phyloP scores from a whole-genome alignment of 2,888 invertebrate species.

The Calliopum simillimum region DNA sequence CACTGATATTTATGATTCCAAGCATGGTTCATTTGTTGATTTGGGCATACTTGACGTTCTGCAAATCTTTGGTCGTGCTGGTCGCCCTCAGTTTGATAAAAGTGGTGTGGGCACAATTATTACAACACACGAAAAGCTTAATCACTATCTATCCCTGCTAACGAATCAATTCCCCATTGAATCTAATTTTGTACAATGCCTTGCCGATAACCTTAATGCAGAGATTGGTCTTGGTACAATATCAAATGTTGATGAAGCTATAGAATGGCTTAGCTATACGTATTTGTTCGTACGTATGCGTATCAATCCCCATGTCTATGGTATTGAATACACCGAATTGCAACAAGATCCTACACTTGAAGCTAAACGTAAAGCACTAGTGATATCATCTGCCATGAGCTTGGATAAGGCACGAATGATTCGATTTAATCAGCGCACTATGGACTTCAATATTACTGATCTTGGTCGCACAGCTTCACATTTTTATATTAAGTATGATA shows the following conservation, averaged over 20 bases:
- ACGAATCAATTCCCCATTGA: conserved; percentile 99
- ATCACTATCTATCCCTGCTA: conserved; percentile 92
- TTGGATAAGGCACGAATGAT: conserved; percentile 96
- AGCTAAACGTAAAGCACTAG: conserved; percentile 80
- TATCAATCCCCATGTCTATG: conserved; percentile 86
- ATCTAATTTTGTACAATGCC: conserved; percentile 90
- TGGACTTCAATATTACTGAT: conserved; percentile 83
- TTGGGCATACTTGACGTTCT: conserved; percentile 96
- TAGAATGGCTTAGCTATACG: conserved; percentile 98
- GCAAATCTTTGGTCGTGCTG: conserved; percentile 98
- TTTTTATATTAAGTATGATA: conserved; percentile 96
- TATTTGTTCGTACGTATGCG: conserved; percentile 95
- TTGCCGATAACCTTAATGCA: conserved; percentile 97
- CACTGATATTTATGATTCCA: conserved; percentile 97
- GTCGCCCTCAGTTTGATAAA: conserved; percentile 96
- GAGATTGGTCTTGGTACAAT: conserved; percentile 98
- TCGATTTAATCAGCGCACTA: conserved; percentile 86
- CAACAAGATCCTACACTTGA: conserved; percentile 85
- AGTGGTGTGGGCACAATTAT: conserved; percentile 96
- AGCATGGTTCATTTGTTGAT: conserved; percentile 93
- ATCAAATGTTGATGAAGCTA: conserved; percentile 93
- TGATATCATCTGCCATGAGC: conserved; percentile 82
- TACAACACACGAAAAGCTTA: conserved; percentile 90
- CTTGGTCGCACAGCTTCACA: conserved; percentile 97
- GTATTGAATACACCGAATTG: conserved; percentile 73